A percentile compares a stretch with the other conserved stretches of the same genome.
phyloP scores from a whole-genome alignment of 2,113 vertebrate species.

The Ochotona princeps region DNA sequence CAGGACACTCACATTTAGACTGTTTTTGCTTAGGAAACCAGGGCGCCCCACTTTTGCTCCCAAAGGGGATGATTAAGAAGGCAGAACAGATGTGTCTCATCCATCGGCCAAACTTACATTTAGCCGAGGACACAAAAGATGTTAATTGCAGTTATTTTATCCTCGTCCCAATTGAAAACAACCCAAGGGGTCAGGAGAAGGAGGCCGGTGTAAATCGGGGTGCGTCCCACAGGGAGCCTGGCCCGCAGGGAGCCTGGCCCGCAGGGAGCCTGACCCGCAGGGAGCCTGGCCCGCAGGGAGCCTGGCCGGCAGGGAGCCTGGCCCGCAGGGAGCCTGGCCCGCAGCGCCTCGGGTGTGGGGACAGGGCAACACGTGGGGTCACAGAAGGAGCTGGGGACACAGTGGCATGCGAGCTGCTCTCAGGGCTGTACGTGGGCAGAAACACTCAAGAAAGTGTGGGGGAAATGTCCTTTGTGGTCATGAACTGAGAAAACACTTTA shows the following conservation, averaged over 20 bases:
- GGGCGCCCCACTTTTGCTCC: slow-evolving; percentile 58
- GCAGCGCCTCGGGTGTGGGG: too few species aligned
- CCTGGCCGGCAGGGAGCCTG: too few species aligned
- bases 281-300: too few species aligned
- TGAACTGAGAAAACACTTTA: not conserved
- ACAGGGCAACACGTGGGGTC: too few species aligned
- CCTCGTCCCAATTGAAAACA: slow-evolving; percentile 11
- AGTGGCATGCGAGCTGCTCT: too few species aligned
- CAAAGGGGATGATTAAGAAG: slow-evolving; percentile 55
- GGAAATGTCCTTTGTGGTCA: not conserved
- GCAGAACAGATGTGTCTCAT: slow-evolving; percentile 60
- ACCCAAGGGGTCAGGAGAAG: not conserved
- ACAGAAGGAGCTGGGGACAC: too few species aligned
- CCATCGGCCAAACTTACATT: slow-evolving; percentile 44
- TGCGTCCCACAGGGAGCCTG: not conserved
- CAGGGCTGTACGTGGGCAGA: too few species aligned
- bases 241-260: too few species aligned
- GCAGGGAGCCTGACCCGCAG: not conserved
- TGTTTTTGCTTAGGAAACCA: slow-evolving; percentile 39
- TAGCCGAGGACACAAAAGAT: slow-evolving; percentile 50
- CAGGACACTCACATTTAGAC: slow-evolving; percentile 44
- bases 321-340: not conserved
- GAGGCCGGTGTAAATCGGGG: not conserved
- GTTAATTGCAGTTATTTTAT: slow-evolving; percentile 63
- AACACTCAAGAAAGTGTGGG: not conserved